These are phyloP conservation scores for Leucophenga varia DNA, from an alignment of 1,140 invertebrate species.

Conservation along the genomic window DNA sequence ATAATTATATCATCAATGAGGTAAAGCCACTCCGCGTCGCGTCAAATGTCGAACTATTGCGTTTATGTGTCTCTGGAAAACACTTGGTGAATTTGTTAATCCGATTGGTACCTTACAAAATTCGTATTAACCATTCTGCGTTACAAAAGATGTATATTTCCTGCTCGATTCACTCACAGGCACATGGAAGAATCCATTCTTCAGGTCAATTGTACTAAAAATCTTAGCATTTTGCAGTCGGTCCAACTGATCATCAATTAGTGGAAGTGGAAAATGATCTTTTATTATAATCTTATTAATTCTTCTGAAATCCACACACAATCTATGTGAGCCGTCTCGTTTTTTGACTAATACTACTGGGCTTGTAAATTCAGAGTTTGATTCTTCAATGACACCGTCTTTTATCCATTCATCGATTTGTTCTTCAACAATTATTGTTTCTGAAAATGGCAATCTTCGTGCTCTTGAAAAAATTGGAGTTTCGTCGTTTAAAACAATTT, in stretches of 20 bases:
- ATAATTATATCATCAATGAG: too few relatives aligned
- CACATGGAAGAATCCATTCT: constrained; percentile 32
- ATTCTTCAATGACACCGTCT: constrained; percentile 22
- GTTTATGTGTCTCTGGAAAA: too few relatives aligned
- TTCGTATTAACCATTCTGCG: constrained; percentile 55
- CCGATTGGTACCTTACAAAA: constrained; percentile 42
- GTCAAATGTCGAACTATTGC: too few relatives aligned
- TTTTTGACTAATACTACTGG: background rate
- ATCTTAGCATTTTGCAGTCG: constrained; percentile 13
- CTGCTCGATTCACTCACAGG: constrained; percentile 36
- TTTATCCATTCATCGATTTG: constrained; percentile 21
- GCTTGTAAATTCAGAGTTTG: constrained; percentile 5
- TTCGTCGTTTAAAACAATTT: constrained; percentile 25
- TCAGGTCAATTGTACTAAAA: constrained; percentile 35
- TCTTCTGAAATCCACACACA: constrained; percentile 60
- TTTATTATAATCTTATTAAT: constrained; percentile 54
- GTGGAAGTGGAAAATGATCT: constrained; percentile 39
- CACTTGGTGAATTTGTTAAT: too few relatives aligned
- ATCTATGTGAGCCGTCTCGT: constrained; percentile 10
- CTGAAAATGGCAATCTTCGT: constrained; percentile 15
- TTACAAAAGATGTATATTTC: constrained; percentile 52
- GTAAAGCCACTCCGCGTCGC: too few relatives aligned
- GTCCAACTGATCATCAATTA: constrained; percentile 45
- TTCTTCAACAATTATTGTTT: constrained; percentile 13
- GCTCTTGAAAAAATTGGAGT: constrained; percentile 31